Evolutionary conservation across 2,113 vertebrate species (phyloP).

Genomic region (Hemicordylus capensis): DNA sequence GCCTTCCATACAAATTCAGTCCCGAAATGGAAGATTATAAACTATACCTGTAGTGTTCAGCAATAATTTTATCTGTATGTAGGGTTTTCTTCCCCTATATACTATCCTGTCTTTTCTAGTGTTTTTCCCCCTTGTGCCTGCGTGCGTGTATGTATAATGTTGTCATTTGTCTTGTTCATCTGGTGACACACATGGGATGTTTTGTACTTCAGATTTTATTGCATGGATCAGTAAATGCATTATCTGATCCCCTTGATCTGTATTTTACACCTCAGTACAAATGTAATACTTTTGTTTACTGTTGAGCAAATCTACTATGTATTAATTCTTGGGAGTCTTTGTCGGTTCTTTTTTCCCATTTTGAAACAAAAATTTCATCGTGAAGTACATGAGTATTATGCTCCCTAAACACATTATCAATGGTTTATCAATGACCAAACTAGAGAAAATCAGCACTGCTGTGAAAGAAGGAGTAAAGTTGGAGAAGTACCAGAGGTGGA

Average conservation of each 20-base stretch:
- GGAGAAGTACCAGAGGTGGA: not conserved
- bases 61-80: slow-evolving; percentile 29
- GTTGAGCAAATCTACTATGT: not conserved
- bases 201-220: slow-evolving; percentile 40
- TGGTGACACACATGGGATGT: slow-evolving; percentile 19
- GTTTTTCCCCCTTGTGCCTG: not conserved
- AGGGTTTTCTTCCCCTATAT: slow-evolving; percentile 23
- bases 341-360: not conserved
- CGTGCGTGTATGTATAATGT: not conserved
- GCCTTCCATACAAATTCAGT: slow-evolving; percentile 25
- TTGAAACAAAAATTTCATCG: not conserved
- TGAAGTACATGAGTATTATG: not conserved
- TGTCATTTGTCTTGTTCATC: slow-evolving; percentile 43
- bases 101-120: not conserved
- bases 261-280: not conserved
- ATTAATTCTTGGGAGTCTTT: not conserved
- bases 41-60: slow-evolving; percentile 36
- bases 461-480: not conserved
- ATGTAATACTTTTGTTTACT: not conserved
- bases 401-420: not conserved
- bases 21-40: slow-evolving; percentile 39
- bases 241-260: slow-evolving; percentile 26
- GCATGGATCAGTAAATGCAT: not conserved
- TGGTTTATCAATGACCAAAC: not conserved
- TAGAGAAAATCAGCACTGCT: not conserved